Percentiles rank a stretch among this genome's conserved stretches.
Conservation (phyloP, 1,140 invertebrate genomes). For the Branchinecta lynchi region DNA sequence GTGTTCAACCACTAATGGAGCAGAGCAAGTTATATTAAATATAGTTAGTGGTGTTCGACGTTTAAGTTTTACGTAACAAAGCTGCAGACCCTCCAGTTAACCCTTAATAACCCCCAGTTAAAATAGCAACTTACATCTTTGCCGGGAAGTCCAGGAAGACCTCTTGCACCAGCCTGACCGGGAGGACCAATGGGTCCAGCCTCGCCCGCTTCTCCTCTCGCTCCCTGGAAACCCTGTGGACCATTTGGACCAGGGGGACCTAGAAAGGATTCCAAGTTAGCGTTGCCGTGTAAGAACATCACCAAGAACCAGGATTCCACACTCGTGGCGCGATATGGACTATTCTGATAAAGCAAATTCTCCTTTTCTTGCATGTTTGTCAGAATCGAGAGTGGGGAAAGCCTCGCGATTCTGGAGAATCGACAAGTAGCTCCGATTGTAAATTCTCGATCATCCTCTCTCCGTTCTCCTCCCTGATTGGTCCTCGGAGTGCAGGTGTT, state of each 20-base stretch:
- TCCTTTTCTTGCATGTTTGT: no score
- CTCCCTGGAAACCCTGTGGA: slow-evolving; percentile 54
- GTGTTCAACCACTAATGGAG: background rate
- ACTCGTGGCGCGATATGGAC: background rate
- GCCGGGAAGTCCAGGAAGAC: slow-evolving; percentile 49
- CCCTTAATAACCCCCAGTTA: no score
- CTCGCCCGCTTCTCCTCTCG: slow-evolving; percentile 56
- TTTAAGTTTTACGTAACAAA: background rate
- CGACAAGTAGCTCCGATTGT: no score
- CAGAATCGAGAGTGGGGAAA: no score
- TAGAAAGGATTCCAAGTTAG: slow-evolving; percentile 23
- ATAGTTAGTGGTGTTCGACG: slow-evolving; percentile 17
- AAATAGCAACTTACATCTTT: slow-evolving; percentile 53
- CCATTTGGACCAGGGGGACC: slow-evolving; percentile 55
- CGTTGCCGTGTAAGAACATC: slow-evolving; percentile 12
- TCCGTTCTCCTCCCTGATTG: no score
- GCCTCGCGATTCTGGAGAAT: no score
- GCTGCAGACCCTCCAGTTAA: background rate
- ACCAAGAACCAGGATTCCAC: background rate
- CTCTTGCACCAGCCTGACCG: slow-evolving; percentile 39
- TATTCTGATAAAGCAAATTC: no score
- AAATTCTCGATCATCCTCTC: no score
- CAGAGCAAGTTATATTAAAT: background rate
- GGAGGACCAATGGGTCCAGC: slow-evolving; percentile 45
- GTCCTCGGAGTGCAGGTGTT: no score